These are phyloP conservation scores for Protobothrops mucrosquamatus DNA, from an alignment of 2,113 vertebrate species.

Conservation along the genomic window DNA sequence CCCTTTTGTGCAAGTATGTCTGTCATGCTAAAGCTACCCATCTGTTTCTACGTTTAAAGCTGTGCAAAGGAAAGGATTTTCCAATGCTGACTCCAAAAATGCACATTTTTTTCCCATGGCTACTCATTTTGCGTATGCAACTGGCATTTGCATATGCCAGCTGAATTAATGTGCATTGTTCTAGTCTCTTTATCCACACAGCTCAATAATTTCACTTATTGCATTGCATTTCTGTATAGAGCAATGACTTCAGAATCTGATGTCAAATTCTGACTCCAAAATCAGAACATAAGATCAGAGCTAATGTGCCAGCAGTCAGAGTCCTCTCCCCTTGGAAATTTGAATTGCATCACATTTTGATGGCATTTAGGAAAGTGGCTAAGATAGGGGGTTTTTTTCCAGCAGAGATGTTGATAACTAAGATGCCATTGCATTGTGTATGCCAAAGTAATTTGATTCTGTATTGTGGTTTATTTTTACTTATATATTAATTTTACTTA, in stretches of 20 bases:
- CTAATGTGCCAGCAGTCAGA: not conserved
- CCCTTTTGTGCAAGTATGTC: constrained; percentile 14
- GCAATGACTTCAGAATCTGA: not conserved
- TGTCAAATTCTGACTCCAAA: not conserved
- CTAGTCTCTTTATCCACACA: not conserved
- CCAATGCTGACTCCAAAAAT: not conserved
- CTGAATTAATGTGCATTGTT: not conserved
- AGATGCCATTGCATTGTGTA: not conserved
- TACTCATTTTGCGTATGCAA: not conserved
- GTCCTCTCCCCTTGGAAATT: not conserved
- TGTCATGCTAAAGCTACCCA: not conserved
- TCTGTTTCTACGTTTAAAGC: constrained; percentile 36
- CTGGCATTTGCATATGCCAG: not conserved
- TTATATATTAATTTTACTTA: not conserved
- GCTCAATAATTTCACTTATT: constrained; percentile 11
- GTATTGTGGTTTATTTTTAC: not conserved
- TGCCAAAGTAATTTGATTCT: not conserved
- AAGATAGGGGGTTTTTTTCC: not conserved
- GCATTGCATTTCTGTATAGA: not conserved
- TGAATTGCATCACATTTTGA: not conserved
- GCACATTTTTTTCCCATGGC: fast-evolving
- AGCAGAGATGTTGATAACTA: not conserved
- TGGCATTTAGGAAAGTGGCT: not conserved
- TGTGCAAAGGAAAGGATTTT: not conserved
- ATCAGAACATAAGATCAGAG: not conserved